Evolutionary conservation across 2,888 invertebrate species (phyloP).

Genomic region (Eulithis testata): DNA sequence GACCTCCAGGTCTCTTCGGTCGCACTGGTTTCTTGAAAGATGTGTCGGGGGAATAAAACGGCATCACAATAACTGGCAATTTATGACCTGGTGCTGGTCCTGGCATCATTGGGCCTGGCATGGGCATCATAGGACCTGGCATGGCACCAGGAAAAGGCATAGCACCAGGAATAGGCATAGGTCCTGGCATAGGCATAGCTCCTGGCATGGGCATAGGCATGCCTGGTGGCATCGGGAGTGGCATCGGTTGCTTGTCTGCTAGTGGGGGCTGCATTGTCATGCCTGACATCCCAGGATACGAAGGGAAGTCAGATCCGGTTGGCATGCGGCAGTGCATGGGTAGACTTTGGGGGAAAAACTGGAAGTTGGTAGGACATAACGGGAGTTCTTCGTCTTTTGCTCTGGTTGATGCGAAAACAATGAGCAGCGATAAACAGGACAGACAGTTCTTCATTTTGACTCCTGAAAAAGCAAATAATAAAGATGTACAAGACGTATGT

Average conservation of each 20-base stretch:
- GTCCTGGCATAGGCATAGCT: constrained; percentile 31
- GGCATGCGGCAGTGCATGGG: constrained; percentile 80
- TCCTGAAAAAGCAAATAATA: constrained; percentile 49
- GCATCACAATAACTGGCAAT: constrained; percentile 78
- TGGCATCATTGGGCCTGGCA: constrained; percentile 42
- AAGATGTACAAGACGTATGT: background rate
- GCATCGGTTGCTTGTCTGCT: constrained; percentile 46
- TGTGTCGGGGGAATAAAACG: constrained; percentile 72
- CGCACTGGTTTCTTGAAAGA: constrained; percentile 47
- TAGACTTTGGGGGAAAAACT: constrained; percentile 70
- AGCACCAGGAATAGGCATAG: constrained; percentile 34
- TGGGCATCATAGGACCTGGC: constrained; percentile 38
- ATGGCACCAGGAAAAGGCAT: constrained; percentile 39
- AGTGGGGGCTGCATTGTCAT: constrained; percentile 45
- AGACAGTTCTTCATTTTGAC: constrained; percentile 48
- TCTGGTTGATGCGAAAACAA: constrained; percentile 36
- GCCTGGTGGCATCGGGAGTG: constrained; percentile 41
- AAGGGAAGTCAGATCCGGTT: constrained; percentile 40
- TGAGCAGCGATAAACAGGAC: constrained; percentile 40
- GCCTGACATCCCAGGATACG: constrained; percentile 25
- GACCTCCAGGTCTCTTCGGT: constrained; percentile 14
- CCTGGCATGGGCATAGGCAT: constrained; percentile 41
- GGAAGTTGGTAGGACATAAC: constrained; percentile 66
- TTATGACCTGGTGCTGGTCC: constrained; percentile 59
- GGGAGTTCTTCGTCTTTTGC: constrained; percentile 63